Percentiles rank a stretch among this genome's conserved stretches.
phyloP scores from a whole-genome alignment of 2,797 vertebrate species.

The Pterois miles region DNA sequence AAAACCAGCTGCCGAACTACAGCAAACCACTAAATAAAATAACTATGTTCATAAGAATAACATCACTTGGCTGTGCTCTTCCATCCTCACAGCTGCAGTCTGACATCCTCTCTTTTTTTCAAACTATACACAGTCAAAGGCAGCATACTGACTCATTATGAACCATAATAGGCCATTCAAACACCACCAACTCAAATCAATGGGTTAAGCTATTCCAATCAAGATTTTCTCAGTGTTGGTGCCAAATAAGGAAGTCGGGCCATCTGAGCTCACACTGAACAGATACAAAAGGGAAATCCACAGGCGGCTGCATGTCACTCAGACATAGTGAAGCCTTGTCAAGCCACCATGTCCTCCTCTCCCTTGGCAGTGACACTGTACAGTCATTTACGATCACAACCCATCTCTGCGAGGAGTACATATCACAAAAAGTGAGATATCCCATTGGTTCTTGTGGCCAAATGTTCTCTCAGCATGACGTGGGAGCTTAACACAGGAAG shows the following conservation, averaged over 20 bases:
- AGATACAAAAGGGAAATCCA: conserved; percentile 57
- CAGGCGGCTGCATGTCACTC: conserved; percentile 42
- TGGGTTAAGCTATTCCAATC: conserved; percentile 44
- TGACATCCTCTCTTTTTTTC: not conserved
- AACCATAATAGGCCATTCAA: conserved; percentile 48
- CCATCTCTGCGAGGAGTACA: conserved; percentile 55
- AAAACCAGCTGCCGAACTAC: not conserved
- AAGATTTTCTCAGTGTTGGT: conserved; percentile 40
- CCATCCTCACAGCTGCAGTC: conserved; percentile 27
- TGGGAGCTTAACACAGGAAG: conserved; percentile 63
- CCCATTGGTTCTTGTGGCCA: conserved; percentile 57
- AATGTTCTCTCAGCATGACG: conserved; percentile 56
- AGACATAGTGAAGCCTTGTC: conserved; percentile 44
- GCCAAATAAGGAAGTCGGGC: conserved; percentile 66
- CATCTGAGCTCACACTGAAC: conserved; percentile 45
- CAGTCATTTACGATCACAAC: conserved; percentile 69
- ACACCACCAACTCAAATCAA: conserved; percentile 33
- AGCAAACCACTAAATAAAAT: not conserved
- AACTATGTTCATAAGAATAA: not conserved
- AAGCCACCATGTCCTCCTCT: conserved; percentile 25
- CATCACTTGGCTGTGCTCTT: not conserved
- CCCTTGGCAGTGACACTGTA: conserved; percentile 30
- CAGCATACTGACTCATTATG: conserved; percentile 31
- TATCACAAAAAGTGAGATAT: conserved; percentile 57
- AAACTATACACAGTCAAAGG: not conserved